phyloP scores from a whole-genome alignment of 2,113 vertebrate genomes.

The Porphyrio hochstetteri region DNA sequence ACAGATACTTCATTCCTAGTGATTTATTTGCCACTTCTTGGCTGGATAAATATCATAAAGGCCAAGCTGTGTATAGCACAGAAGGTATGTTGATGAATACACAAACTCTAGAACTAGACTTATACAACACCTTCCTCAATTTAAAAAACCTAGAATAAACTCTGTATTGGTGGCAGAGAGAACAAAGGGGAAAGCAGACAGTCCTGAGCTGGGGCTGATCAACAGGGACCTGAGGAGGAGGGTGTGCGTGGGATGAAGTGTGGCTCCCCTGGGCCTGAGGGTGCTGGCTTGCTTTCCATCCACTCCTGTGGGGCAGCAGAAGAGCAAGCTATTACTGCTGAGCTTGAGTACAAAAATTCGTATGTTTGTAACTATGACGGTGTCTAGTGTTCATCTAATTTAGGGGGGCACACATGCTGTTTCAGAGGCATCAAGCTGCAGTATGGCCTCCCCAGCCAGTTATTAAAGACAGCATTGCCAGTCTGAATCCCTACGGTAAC shows the following conservation, averaged over 20 bases:
- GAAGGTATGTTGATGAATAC: background rate
- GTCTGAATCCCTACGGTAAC: background rate
- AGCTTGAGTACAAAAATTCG: background rate
- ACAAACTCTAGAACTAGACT: background rate
- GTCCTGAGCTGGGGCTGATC: background rate
- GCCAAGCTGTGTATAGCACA: background rate
- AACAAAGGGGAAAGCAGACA: background rate
- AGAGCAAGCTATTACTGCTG: background rate
- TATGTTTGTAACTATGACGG: background rate
- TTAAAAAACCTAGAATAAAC: background rate
- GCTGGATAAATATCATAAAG: background rate
- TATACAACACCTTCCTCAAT: background rate
- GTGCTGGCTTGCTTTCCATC: background rate
- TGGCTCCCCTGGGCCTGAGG: accelerated
- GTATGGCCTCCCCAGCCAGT: background rate
- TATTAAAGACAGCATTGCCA: background rate
- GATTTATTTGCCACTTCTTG: background rate
- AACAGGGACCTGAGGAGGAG: background rate
- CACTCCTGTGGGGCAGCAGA: background rate
- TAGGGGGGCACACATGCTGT: background rate
- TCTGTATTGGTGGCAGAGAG: background rate
- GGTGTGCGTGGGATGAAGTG: accelerated
- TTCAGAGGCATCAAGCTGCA: background rate
- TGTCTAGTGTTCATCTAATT: background rate
- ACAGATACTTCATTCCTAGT: background rate